These are phyloP conservation scores for Vultur gryphus DNA, from an alignment of 2,797 vertebrate genomes.

Conservation along the genomic window DNA sequence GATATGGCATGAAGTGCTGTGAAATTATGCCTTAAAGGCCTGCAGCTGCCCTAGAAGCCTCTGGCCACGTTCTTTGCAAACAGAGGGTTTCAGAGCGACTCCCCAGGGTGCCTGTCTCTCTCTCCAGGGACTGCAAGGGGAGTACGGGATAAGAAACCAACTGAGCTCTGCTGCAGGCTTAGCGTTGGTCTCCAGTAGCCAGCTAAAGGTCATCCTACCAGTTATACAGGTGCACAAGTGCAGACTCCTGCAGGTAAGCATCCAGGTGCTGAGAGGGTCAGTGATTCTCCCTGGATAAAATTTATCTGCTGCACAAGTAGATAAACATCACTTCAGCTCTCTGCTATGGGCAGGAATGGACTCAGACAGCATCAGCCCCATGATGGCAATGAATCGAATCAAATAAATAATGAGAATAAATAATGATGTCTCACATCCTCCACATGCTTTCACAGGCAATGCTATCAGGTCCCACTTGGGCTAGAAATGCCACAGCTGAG, in stretches of 20 bases:
- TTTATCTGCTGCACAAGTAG: not conserved
- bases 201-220: not conserved
- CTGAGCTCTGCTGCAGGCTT: not conserved
- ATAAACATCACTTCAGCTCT: not conserved
- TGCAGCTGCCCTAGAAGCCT: not conserved
- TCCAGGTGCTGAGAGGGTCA: not conserved
- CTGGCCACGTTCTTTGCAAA: not conserved
- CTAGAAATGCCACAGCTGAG: not conserved
- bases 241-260: not conserved
- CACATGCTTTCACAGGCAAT: not conserved
- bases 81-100: not conserved
- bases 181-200: not conserved
- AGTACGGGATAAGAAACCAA: not conserved
- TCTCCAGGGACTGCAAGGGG: not conserved
- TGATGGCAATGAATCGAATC: not conserved
- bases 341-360: not conserved
- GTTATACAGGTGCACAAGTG: not conserved
- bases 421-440: not conserved
- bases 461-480: not conserved
- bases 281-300: not conserved
- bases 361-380: not conserved
- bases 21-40: not conserved
- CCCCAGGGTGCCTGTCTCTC: not conserved
- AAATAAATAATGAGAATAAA: not conserved
- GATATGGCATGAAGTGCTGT: not conserved